Conservation (phyloP, 2,888 invertebrate species). For the Caenorhabditis uteleia region DNA sequence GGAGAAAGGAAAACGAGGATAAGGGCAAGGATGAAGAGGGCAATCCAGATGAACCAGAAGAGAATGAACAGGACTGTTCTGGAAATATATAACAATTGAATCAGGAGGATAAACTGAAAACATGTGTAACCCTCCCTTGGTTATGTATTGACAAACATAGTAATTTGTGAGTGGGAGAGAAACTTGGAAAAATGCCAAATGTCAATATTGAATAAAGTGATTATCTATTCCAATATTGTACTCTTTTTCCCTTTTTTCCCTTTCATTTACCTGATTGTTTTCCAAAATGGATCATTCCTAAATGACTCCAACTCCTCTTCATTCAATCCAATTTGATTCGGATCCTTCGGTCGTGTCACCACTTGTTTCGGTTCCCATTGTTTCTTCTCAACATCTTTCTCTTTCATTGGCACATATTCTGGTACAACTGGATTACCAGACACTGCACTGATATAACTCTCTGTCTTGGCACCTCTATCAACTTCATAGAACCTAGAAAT, state of each 20-base stretch:
- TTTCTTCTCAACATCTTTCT: conserved; percentile 19
- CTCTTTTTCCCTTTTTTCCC: not conserved
- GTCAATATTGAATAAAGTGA: not conserved
- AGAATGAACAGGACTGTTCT: conserved; percentile 55
- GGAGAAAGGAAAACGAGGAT: conserved; percentile 54
- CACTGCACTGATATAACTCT: conserved; percentile 64
- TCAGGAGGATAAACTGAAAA: not conserved
- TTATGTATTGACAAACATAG: conserved; percentile 3
- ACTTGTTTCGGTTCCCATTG: conserved; percentile 8
- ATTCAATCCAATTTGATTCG: conserved; percentile 42
- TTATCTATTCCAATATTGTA: not conserved
- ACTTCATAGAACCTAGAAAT: conserved; percentile 43
- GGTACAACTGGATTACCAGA: conserved; percentile 56
- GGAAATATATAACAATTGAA: too few species aligned
- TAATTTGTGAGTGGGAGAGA: not conserved
- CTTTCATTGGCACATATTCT: conserved; percentile 25
- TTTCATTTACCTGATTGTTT: conserved; percentile 41
- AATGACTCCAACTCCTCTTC: conserved; percentile 48
- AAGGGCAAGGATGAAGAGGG: conserved; percentile 54
- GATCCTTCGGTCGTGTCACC: conserved; percentile 10
- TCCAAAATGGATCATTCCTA: conserved; percentile 54
- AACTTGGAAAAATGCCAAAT: not conserved
- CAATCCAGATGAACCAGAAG: conserved; percentile 60
- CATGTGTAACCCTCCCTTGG: not conserved
- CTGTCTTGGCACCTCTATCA: conserved; percentile 65